Conservation (phyloP, 1,140 invertebrate genomes). For the Trichoplusia ni region DNA sequence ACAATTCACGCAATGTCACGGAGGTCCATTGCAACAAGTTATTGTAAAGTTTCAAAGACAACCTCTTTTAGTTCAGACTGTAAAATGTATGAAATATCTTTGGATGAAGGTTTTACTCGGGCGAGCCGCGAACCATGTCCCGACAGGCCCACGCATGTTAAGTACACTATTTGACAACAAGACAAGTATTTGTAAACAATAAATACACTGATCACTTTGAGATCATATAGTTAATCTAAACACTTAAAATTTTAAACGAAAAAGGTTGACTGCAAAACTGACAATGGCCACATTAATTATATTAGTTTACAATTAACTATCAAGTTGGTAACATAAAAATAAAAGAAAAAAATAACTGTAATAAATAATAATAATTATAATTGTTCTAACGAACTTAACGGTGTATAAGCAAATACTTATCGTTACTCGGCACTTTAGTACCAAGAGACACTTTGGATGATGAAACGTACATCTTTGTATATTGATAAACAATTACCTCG, state of each 20-base stretch:
- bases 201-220: slow-evolving; percentile 79
- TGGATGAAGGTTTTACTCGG: not conserved
- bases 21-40: not conserved
- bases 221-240: slow-evolving; percentile 74
- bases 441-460: slow-evolving; percentile 46
- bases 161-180: slow-evolving; percentile 74
- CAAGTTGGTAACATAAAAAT: slow-evolving; percentile 61
- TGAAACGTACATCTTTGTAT: slow-evolving; percentile 45
- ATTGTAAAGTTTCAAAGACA: not conserved
- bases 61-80: not conserved
- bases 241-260: slow-evolving; percentile 64
- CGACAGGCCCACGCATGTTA: slow-evolving; percentile 39
- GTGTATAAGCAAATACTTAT: slow-evolving; percentile 57
- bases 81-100: slow-evolving; percentile 16
- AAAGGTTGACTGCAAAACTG: slow-evolving; percentile 55
- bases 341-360: slow-evolving; percentile 52
- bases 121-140: not conserved
- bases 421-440: slow-evolving; percentile 44
- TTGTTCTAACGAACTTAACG: slow-evolving; percentile 51
- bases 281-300: slow-evolving; percentile 64
- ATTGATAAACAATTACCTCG: slow-evolving; percentile 36
- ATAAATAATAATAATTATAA: slow-evolving; percentile 41
- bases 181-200: slow-evolving; percentile 68
- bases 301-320: slow-evolving; percentile 48
- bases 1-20: not conserved